A percentile compares a stretch with the other conserved stretches of the same genome.
These are phyloP conservation scores for Actinernus sp. DNA, from an alignment of 92 coral and sea anemone species.

Conservation along the genomic window DNA sequence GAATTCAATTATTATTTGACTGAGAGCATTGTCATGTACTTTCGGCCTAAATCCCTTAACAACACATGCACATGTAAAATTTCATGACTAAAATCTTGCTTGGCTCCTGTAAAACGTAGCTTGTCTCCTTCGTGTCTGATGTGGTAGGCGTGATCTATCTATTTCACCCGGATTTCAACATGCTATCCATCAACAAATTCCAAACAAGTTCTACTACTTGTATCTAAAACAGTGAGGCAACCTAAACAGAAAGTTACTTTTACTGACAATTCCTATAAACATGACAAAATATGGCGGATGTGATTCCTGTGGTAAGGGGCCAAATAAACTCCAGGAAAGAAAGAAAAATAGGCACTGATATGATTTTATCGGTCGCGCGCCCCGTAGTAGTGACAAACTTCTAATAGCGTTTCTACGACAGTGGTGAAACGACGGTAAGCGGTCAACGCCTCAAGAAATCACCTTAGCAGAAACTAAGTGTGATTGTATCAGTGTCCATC, in stretches of 20 bases:
- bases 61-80: background rate
- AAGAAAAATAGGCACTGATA: too few species aligned
- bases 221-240: background rate
- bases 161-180: background rate
- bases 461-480: too few species aligned
- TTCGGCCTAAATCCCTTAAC: background rate
- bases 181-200: background rate
- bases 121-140: background rate
- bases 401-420: background rate
- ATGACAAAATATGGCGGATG: background rate
- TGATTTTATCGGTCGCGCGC: background rate
- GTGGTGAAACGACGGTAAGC: too few species aligned
- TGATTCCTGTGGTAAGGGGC: background rate
- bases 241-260: background rate
- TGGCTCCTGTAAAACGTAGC: background rate
- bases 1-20: conserved; percentile 12
- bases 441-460: too few species aligned
- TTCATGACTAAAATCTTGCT: background rate
- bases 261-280: background rate
- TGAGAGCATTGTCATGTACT: background rate
- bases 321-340: background rate
- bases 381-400: background rate
- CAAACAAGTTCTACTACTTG: conserved; percentile 3
- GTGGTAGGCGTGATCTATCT: background rate
- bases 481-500: too few species aligned